Conservation (phyloP, 1,140 invertebrate genomes). For the Camponotus floridanus region DNA sequence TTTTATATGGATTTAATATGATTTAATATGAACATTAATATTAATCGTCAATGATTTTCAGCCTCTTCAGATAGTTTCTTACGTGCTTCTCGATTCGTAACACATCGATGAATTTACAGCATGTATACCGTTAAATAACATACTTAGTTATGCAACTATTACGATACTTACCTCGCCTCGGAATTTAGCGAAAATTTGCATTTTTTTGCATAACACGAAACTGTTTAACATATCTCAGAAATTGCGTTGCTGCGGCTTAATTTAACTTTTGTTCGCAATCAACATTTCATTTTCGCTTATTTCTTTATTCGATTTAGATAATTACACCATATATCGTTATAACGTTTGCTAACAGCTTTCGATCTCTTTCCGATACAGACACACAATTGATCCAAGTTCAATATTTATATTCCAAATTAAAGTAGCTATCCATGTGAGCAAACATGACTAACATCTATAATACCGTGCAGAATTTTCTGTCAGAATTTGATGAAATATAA, state of each 20-base stretch:
- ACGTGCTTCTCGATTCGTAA: conserved; percentile 4
- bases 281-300: not conserved
- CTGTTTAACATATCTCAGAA: not conserved
- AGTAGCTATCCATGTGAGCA: not conserved
- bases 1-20: not conserved
- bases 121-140: not conserved
- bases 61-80: conserved; percentile 11
- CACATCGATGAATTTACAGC: not conserved
- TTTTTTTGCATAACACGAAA: not conserved
- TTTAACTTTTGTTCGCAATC: not conserved
- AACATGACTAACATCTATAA: conserved; percentile 6
- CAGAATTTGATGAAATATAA: conserved; percentile 28
- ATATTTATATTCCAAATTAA: conserved; percentile 51
- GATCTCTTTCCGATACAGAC: not conserved
- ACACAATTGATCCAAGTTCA: conserved; percentile 14
- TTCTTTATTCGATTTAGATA: conserved; percentile 7
- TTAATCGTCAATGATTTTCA: not conserved
- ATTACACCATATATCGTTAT: not conserved
- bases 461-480: conserved; percentile 12
- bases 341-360: not conserved
- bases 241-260: not conserved
- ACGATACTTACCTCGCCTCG: not conserved
- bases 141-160: conserved; percentile 5
- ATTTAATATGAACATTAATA: not conserved
- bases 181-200: conserved; percentile 10